Evolutionary conservation across 2,888 invertebrate species (phyloP).

Genomic region (Tetropium fuscum): DNA sequence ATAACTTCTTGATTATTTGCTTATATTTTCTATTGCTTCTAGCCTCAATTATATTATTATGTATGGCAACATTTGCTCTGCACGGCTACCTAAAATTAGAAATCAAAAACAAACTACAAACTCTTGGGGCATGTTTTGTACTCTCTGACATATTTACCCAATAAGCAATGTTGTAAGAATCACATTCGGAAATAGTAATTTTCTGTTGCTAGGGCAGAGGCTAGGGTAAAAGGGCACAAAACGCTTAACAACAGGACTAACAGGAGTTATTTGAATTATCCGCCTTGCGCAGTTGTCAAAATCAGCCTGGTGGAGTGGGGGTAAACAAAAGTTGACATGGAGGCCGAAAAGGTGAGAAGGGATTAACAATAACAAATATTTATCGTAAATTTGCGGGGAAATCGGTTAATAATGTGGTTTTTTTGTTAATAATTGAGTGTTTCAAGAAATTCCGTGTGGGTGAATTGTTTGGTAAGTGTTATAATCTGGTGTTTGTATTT

Average conservation of each 20-base stretch:
- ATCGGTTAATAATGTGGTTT: not conserved
- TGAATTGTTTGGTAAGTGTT: not conserved
- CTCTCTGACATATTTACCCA: too few species aligned
- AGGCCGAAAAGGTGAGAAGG: constrained; percentile 36
- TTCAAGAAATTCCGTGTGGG: not conserved
- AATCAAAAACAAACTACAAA: too few species aligned
- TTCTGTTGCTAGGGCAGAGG: not conserved
- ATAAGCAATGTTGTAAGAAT: too few species aligned
- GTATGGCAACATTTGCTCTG: too few species aligned
- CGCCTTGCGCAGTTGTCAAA: constrained; percentile 11
- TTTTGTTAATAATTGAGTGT: not conserved
- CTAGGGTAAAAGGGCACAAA: too few species aligned
- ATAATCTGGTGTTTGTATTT: not conserved
- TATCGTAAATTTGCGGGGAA: not conserved
- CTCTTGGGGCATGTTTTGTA: too few species aligned
- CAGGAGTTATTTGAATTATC: not conserved
- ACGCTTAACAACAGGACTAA: too few species aligned
- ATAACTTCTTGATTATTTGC: too few species aligned
- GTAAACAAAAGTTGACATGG: constrained; percentile 27
- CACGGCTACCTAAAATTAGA: too few species aligned
- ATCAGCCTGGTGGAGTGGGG: constrained; percentile 12
- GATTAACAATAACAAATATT: constrained; percentile 11
- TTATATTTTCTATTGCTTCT: too few species aligned
- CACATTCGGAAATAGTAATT: not conserved
- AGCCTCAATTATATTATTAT: too few species aligned